Percentiles rank a stretch among this genome's conserved stretches.
These are phyloP conservation scores for Druon quercuslanigerum DNA, from an alignment of 1,140 invertebrate species.

Conservation along the genomic window DNA sequence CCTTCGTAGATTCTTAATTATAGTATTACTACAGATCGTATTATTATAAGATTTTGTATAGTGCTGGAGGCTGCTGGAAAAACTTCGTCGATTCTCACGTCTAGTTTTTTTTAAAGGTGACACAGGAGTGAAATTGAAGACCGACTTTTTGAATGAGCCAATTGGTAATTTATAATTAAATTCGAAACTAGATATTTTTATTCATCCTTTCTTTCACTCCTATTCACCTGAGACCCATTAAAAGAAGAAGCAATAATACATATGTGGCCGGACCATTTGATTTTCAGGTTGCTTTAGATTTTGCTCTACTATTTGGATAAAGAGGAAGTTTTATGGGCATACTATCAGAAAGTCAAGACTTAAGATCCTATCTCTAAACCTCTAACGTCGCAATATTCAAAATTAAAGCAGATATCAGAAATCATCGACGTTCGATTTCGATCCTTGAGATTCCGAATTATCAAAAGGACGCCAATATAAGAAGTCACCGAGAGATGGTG, in stretches of 20 bases:
- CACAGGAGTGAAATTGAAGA: too few relatives aligned
- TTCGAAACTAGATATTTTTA: neutral
- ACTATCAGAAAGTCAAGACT: neutral
- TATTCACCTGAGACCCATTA: neutral
- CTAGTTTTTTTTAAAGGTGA: neutral
- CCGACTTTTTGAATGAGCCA: too few relatives aligned
- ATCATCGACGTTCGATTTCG: constrained; percentile 27
- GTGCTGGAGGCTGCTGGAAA: constrained; percentile 65
- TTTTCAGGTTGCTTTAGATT: constrained; percentile 54
- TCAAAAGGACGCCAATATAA: constrained; percentile 15
- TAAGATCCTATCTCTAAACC: neutral
- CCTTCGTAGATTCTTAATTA: constrained; percentile 59
- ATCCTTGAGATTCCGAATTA: neutral
- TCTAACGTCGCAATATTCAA: neutral
- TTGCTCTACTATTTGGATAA: constrained; percentile 16
- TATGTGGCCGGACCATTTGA: constrained; percentile 64
- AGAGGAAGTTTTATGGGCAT: neutral
- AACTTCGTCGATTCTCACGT: constrained; percentile 47
- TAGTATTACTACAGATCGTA: constrained; percentile 58
- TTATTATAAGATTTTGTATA: constrained; percentile 50
- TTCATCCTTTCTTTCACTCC: neutral
- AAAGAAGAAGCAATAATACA: neutral
- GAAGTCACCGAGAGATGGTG: constrained; percentile 21
- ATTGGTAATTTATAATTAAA: too few relatives aligned
- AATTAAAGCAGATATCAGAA: constrained; percentile 11